Base-by-base conservation (phyloP, 1,140 invertebrate species). In the Nasonia vitripennis region DNA sequence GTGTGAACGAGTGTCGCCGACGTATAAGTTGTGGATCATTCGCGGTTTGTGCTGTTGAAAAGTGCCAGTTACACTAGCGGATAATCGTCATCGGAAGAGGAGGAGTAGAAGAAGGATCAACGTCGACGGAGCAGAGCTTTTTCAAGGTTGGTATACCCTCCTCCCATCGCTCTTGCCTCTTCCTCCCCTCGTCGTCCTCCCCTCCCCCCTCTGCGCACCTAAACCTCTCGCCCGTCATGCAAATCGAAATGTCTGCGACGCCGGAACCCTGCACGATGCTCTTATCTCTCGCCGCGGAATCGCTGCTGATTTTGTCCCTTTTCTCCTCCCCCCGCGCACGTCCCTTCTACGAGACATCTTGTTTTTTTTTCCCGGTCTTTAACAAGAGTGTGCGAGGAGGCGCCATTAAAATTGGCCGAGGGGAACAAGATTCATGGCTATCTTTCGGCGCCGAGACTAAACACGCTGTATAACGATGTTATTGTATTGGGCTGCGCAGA, bases 131-230 rank as follows among this genome's bases (percentile, higher is more conserved):
- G 0, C 3, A 41, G n/a, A 71, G 78, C 78, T 31, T 70, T 79
- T 37, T 80, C 62, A 80, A 80, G 78, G 78, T 80, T 70, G 62
- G 78, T 80, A 62, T 80, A 20, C 20, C 2, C 55, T 62, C 55
- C 12, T 2, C 17, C 51, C 5, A 51, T 51, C 11, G 48, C 14
- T 51, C 10, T 14, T 51, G 10, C 14, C 48, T 27, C 27, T 27
- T 27, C 27, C 27, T 27, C 27, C 27, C 27, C 27, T 27, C 27
- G 27, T 27, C 27, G 27, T 27, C 27, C 27, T 14, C 17, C 51
- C 17, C 17, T 2, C 51, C 51, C 51, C 6, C 55, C 55, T 7
- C 55, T 17, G 20, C 6, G 55, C 20, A 6, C 5, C 5, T 62
- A 62, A 0, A 62, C 17, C 6, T 62, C 5, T 62, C 51, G 0